Base-by-base conservation (phyloP, 2,797 vertebrate species). In the Paguma larvata region DNA sequence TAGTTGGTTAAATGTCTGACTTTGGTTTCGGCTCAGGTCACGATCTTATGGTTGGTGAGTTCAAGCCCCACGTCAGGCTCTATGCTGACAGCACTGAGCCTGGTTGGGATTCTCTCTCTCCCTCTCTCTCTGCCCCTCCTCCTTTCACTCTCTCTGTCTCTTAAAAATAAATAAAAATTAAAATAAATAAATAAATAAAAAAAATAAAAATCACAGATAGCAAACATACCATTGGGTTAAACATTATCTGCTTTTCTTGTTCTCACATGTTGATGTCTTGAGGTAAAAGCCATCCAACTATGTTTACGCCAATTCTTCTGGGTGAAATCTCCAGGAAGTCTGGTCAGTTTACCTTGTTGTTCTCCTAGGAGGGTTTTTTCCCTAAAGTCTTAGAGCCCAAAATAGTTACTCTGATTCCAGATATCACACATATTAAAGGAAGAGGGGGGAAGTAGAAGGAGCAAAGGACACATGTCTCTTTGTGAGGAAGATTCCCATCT, bases 141-240 rank as follows among this genome's bases (percentile, higher is more conserved):
- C 21, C 21, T 59, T 21, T 59, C 0, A 7, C 56, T 59, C 56
- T 9, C 16, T 19, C 53, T 53, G 16, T 53, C 56, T 59, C 56
- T 59, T 21, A 59, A 23, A 59, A 59, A 19, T 59, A 23, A 59
- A 59, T 59, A 7, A 51, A 51, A 51, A 48, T 48, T 48, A 51
- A 51, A 51, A 3, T 38, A 38, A 51, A 1, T 51, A 56, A 56
- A 56, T 21, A 10, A n/a, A n/a, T n/a, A n/a, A n/a, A n/a, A n/a
- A n/a, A 89, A 85, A 94, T 84, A 38, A 89, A 85, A 94, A 75
- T 62, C 75, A 23, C 19, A 83, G 27, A 83, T 10, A 73, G 5
- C 3, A 89, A 80, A 34, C 4, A 15, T 18, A 70, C 34, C 6
- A 56, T 23, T 75, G 25, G 0, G 41, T 95, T 86, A 13, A 65